Base-by-base conservation (phyloP, 1,140 invertebrate genomes). In the Nasonia vitripennis region DNA sequence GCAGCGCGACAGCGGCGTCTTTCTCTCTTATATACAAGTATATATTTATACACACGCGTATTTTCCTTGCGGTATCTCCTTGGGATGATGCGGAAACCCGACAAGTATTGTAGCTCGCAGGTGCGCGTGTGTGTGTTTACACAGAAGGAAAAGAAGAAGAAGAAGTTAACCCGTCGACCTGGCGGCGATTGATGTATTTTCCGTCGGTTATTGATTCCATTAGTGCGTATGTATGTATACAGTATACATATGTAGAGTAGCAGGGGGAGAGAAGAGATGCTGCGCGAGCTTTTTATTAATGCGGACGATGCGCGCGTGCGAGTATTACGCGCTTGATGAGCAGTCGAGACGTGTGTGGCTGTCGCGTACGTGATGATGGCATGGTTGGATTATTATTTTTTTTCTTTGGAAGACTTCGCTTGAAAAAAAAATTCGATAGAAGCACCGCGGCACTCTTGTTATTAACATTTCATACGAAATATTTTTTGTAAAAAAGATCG, bases 151-250 rank as follows among this genome's bases (percentile, higher is more conserved):
- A 62, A 62, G 55, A 62, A 62, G 55, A 62, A 7, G 62, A 68
- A 71, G 78, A 70, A n/a, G 27, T 83, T 75, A 75, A 83, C 73
- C 74, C 55, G 17, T n/a, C 68, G 51, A 77, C 74, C 73, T n/a
- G 48, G 23, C 71, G 81, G 41, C 68, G 71, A 82, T 74, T 62
- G 45, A 82, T 75, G 70, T 62, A 74, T 82, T 75, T 75, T 82
- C 51, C 55, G 4, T 11, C 9, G 34, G 2, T 70, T 83, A 83
- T 83, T 83, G 73, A 83, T 83, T 78, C 81, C 51, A 77, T 83
- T 77, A 74, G 31, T 34, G 41, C 55, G 12, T n/a, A 41, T 34
- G 55, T 77, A 45, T 45, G 7, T 45, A 41, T 27, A 37, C 34
- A 37, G 0, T 5, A 0, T 37, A 37, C 10, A 11, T 45, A 45